Base-by-base conservation (phyloP, 2,113 vertebrate genomes). In the Oncorhynchus keta region DNA sequence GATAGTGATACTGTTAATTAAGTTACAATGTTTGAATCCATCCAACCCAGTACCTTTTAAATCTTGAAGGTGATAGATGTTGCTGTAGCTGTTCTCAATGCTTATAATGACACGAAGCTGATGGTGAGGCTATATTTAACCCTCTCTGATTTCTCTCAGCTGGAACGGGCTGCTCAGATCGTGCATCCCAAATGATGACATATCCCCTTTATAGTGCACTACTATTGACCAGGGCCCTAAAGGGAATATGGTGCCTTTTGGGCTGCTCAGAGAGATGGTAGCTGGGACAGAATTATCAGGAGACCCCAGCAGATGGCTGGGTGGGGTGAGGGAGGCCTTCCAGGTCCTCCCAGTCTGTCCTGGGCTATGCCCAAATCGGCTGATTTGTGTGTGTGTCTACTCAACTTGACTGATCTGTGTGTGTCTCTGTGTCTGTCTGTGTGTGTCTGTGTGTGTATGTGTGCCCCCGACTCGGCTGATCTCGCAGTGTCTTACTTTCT, bases 401-500 rank as follows among this genome's bases (percentile, higher is more conserved):
- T 18, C 14, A 14, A 55, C 14, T 55, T 4, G 51, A 14, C 16
- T 55, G 51, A 18, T n/a, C 24, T 26, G 70, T 26, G 70, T 9
- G 39, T 45, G 6, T 45, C 7, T 45, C 9, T 45, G 39, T 45
- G 39, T 45, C 0, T 45, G 9, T 45, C 7, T 45, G 39, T 45
- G 0, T 39, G 35, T 35, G 35, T 51, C 0, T 51, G 49, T 51
- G 2, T 51, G 49, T 51, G 13, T 51, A 12, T 16, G 14, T 14
- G 39, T 39, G 39, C 39, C 8, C 39, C 49, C 3, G 49, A 51
- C 49, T 16, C 11, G 49, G 49, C 49, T 51, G 49, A 51, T 51
- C 49, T 51, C 14, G 12, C 49, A 51, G 12, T 13, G 49, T 51
- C 49, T 13, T 90, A 88, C 89, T 92, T 88, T 93, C 90, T 94